These are phyloP conservation scores for Oreortyx pictus DNA, from an alignment of 2,797 vertebrate genomes.

Conservation along the genomic window DNA sequence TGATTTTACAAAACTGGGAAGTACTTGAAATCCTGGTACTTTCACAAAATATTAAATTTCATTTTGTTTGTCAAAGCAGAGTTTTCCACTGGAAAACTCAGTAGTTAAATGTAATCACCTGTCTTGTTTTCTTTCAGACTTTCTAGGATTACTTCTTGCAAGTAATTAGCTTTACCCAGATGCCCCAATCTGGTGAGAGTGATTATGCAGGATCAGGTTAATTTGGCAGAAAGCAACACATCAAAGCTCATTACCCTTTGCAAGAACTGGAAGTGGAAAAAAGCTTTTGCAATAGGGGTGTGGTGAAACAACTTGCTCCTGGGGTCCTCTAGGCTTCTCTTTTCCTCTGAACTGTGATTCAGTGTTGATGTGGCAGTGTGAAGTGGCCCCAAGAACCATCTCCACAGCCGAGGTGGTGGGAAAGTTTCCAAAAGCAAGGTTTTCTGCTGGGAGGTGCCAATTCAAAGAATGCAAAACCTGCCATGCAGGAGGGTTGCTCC, in stretches of 20 bases:
- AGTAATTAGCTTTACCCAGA: neutral
- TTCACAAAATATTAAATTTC: neutral
- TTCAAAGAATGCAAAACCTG: neutral
- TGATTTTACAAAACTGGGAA: neutral
- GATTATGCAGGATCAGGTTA: neutral
- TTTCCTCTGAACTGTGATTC: constrained; percentile 10
- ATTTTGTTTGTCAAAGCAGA: neutral
- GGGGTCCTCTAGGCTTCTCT: neutral
- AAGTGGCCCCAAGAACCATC: neutral
- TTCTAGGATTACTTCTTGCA: neutral
- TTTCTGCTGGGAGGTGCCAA: neutral
- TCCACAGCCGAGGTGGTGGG: neutral
- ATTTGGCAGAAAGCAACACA: neutral
- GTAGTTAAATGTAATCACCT: neutral
- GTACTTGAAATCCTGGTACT: neutral
- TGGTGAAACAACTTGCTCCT: neutral
- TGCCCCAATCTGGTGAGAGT: neutral
- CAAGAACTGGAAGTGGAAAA: constrained; percentile 9
- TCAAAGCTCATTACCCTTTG: neutral
- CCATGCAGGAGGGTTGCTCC: neutral
- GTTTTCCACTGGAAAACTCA: neutral
- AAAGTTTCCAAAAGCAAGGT: neutral
- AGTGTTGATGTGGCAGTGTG: neutral
- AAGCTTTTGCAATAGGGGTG: neutral
- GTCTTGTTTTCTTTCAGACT: neutral